phyloP scores from a whole-genome alignment of 2,888 invertebrate species.

The Cheilosia pagana region DNA sequence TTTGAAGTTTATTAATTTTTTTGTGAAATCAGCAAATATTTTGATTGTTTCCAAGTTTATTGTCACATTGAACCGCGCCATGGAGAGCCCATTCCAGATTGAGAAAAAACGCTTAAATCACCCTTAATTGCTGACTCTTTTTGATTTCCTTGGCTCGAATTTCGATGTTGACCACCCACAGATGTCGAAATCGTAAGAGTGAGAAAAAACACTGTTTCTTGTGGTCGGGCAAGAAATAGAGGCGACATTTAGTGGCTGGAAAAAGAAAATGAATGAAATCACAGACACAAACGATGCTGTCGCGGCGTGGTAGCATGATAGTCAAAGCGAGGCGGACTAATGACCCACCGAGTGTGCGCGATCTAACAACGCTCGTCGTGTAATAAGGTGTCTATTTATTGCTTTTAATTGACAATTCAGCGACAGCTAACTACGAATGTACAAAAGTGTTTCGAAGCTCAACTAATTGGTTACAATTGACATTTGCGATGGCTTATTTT shows the following conservation, averaged over 20 bases:
- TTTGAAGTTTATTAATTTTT: neutral
- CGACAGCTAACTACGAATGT: slow-evolving; percentile 29
- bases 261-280: too few relatives aligned
- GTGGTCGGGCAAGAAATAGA: slow-evolving; percentile 10
- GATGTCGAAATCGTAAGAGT: slow-evolving; percentile 46
- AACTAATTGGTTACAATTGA: slow-evolving; percentile 28
- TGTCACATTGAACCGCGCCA: neutral
- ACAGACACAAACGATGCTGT: neutral
- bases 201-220: slow-evolving; percentile 42
- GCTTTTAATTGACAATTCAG: slow-evolving; percentile 62
- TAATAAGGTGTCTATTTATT: slow-evolving; percentile 60
- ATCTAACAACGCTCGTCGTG: slow-evolving; percentile 35
- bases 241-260: neutral
- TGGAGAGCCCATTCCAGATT: neutral
- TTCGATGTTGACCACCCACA: slow-evolving; percentile 50
- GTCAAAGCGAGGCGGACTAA: neutral
- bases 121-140: slow-evolving; percentile 46
- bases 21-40: slow-evolving; percentile 9
- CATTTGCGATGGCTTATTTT: neutral
- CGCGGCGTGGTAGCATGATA: neutral
- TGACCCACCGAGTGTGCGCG: neutral
- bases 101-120: slow-evolving; percentile 38
- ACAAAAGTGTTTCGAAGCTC: slow-evolving; percentile 24
- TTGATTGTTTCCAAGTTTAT: slow-evolving; percentile 22
- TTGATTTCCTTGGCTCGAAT: slow-evolving; percentile 39